Base-by-base conservation (phyloP, 2,113 vertebrate species). In the Urocynchramus pylzowi region DNA sequence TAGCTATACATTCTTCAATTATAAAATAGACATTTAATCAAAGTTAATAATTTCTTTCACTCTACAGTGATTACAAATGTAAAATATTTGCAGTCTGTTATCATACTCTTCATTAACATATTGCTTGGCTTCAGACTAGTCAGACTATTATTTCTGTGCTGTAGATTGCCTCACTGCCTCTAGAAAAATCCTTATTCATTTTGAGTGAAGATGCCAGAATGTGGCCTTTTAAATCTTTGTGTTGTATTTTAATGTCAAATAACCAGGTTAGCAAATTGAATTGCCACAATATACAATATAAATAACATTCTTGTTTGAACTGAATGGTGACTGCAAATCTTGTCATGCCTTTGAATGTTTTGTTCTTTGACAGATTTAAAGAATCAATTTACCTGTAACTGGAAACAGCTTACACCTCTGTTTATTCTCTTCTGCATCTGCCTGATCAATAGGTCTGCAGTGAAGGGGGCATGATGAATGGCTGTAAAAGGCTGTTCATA, bases 11-110 rank as follows among this genome's bases (percentile, higher is more conserved):
- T 5, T 82, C 31, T 85, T 94, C 8, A 4, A 37, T 63, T 88
- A 74, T 60, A 86, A 57, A 75, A 76, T 49, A 37, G 13, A 54
- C 7, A 7, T 87, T 94, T 78, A 68, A 91, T 84, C 84, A 90
- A 88, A 90, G 67, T 76, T 84, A 94, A 80, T 87, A 90, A 77
- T 87, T 96, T 75, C 13, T 89, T 81, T 94, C 50, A 64, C 19
- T 94, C 49, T 54, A 31, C 10, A 64, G 12, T 89, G 44, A 84
- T 89, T 91, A 69, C 14, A 87, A 61, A 86, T 69, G 35, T 69
- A 74, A 95, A 94, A 80, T 79, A 82, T 71, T 87, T 95, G 45
- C 37, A 54, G 20, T 74, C 53, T 56, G 20, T 65, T 83, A 69
- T 88, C 33, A 49, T 67, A 31, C 11, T 84, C 23, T 7, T 3